Conservation (phyloP, 2,797 vertebrate species). For the Paedocypris micromegethes region DNA sequence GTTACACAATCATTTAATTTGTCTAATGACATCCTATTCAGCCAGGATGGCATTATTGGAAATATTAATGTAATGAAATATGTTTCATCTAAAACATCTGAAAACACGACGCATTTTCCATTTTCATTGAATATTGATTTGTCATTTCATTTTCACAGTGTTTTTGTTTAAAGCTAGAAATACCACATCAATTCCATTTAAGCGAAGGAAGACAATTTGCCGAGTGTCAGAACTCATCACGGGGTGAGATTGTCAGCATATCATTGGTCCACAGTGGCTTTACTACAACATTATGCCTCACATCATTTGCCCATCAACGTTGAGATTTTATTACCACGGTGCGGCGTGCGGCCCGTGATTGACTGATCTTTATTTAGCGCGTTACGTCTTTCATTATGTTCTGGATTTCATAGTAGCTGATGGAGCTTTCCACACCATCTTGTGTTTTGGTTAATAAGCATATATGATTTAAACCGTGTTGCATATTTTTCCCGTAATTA, state of each 20-base stretch:
- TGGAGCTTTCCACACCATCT: background rate
- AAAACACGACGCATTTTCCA: too few species aligned
- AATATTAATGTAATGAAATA: too few species aligned
- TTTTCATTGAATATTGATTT: too few species aligned
- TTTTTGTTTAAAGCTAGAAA: background rate
- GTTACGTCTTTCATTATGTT: too few species aligned
- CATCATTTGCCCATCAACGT: background rate
- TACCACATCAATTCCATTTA: slow-evolving; percentile 33
- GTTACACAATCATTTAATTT: too few species aligned
- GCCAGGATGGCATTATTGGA: too few species aligned
- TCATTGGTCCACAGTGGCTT: slow-evolving; percentile 1
- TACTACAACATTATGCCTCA: background rate
- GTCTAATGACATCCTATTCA: too few species aligned
- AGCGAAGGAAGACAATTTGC: slow-evolving; percentile 36
- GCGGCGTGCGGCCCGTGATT: background rate
- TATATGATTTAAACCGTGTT: background rate
- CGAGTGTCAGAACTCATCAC: slow-evolving; percentile 18
- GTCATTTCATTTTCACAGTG: too few species aligned
- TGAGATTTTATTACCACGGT: background rate
- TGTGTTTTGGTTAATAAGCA: background rate
- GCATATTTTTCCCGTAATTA: background rate
- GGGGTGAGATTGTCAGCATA: slow-evolving; percentile 5
- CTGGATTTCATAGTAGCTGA: too few species aligned
- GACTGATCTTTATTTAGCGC: background rate
- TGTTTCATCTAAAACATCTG: too few species aligned